Percentiles rank a stretch among this genome's conserved stretches.
phyloP scores from a whole-genome alignment of 2,113 vertebrate genomes.

The Nerophis lumbriciformis region DNA sequence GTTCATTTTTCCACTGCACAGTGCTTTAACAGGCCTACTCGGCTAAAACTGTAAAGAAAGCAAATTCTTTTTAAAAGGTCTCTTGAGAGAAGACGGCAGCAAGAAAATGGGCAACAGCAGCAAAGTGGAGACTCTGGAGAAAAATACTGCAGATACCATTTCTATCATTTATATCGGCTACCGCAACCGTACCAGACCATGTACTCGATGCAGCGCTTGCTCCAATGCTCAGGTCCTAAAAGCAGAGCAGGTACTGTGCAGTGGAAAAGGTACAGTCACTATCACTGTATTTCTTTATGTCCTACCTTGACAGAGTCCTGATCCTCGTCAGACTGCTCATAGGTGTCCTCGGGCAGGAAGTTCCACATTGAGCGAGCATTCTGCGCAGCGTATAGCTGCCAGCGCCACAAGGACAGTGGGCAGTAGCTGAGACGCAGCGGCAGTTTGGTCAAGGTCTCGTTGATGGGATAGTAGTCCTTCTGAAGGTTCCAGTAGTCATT shows the following conservation, averaged over 20 bases:
- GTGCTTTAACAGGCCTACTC: too few species aligned
- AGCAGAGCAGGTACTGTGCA: too few species aligned
- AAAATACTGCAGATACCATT: too few species aligned
- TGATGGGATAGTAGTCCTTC: conserved; percentile 91
- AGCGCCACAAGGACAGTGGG: conserved; percentile 91
- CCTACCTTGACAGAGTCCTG: conserved; percentile 92
- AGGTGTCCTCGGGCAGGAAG: conserved; percentile 87
- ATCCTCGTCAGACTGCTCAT: conserved; percentile 93
- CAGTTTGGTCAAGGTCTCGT: conserved; percentile 75
- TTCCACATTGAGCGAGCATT: conserved; percentile 89
- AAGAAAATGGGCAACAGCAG: background rate
- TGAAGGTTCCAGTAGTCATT: conserved; percentile 99
- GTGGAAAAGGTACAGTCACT: too few species aligned
- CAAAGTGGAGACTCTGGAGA: background rate
- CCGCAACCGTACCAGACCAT: too few species aligned
- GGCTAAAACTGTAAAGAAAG: too few species aligned
- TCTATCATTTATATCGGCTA: too few species aligned
- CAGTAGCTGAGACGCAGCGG: conserved; percentile 85
- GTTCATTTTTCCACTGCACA: background rate
- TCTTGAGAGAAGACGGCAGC: too few species aligned
- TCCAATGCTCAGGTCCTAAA: too few species aligned
- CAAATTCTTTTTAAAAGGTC: too few species aligned
- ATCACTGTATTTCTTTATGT: background rate
- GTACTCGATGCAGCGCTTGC: too few species aligned
- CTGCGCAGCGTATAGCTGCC: conserved; percentile 93